phyloP scores from a whole-genome alignment of 2,797 vertebrate genomes.

The Chloroceryle amazona region DNA sequence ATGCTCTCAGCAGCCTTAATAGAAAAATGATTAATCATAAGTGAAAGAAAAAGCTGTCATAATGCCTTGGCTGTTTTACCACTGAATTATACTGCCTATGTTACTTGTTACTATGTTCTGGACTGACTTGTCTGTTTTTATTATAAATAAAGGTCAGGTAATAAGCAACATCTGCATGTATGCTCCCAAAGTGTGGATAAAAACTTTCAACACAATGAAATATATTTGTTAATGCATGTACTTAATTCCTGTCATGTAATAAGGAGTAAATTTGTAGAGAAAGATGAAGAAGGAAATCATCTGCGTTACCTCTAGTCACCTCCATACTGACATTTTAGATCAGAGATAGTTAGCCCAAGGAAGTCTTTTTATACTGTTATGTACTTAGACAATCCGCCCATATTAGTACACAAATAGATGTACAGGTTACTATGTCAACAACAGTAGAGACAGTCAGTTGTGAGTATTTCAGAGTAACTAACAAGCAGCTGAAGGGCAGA shows the following conservation, averaged over 20 bases:
- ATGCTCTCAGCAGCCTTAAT: slow-evolving; percentile 21
- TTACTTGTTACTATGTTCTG: not conserved
- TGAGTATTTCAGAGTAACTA: not conserved
- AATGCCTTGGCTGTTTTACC: not conserved
- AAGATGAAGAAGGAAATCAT: not conserved
- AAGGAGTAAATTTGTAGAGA: not conserved
- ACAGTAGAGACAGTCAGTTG: not conserved
- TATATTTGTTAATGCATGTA: not conserved
- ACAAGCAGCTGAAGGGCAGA: not conserved
- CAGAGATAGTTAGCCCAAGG: not conserved
- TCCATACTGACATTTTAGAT: not conserved
- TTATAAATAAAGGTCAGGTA: slow-evolving; percentile 22
- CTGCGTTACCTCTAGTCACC: not conserved
- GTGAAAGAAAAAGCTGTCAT: not conserved
- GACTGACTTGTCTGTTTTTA: slow-evolving; percentile 38
- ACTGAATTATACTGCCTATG: not conserved
- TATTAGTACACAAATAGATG: not conserved
- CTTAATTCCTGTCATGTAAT: not conserved
- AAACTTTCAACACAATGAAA: slow-evolving; percentile 47
- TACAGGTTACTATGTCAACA: not conserved
- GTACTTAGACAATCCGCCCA: not conserved
- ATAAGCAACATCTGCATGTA: slow-evolving; percentile 1
- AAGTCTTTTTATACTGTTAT: not conserved
- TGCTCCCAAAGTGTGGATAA: not conserved
- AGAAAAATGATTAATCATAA: slow-evolving; percentile 45